Evolutionary conservation across 2,797 vertebrate species (phyloP).

Genomic region (Gymnodraco acuticeps): DNA sequence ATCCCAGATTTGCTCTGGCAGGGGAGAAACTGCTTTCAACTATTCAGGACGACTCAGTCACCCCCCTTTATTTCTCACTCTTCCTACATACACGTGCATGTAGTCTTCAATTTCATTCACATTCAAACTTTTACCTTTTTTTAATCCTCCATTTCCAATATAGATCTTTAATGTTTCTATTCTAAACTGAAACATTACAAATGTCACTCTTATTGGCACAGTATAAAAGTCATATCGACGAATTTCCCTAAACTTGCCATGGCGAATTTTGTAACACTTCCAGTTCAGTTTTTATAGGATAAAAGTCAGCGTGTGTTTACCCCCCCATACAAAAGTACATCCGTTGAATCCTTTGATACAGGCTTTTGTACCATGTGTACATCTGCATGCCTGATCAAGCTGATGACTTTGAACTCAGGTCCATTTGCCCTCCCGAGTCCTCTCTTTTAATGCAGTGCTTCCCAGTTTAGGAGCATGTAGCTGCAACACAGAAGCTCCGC

Average conservation of each 20-base stretch:
- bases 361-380: constrained; percentile 51
- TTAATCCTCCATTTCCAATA: neutral
- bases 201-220: constrained; percentile 39
- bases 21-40: constrained; percentile 60
- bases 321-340: constrained; percentile 30
- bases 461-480: constrained; percentile 75
- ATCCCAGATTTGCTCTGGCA: constrained; percentile 75
- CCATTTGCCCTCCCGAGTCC: constrained; percentile 75
- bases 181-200: constrained; percentile 22
- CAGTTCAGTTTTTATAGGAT: constrained; percentile 49
- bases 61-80: constrained; percentile 1
- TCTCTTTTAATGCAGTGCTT: constrained; percentile 71
- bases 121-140: constrained; percentile 3
- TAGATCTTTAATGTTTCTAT: neutral
- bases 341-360: constrained; percentile 41
- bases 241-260: constrained; percentile 35
- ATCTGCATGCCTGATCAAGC: constrained; percentile 54
- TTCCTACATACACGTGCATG: neutral
- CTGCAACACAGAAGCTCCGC: constrained; percentile 65
- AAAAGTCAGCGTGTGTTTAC: constrained; percentile 42
- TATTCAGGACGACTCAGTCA: constrained; percentile 36
- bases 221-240: constrained; percentile 35
- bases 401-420: constrained; percentile 71
- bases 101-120: constrained; percentile 12
- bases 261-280: constrained; percentile 18